Base-by-base conservation (phyloP, 2,888 invertebrate genomes). In the Hirtodrosophila alboralis region DNA sequence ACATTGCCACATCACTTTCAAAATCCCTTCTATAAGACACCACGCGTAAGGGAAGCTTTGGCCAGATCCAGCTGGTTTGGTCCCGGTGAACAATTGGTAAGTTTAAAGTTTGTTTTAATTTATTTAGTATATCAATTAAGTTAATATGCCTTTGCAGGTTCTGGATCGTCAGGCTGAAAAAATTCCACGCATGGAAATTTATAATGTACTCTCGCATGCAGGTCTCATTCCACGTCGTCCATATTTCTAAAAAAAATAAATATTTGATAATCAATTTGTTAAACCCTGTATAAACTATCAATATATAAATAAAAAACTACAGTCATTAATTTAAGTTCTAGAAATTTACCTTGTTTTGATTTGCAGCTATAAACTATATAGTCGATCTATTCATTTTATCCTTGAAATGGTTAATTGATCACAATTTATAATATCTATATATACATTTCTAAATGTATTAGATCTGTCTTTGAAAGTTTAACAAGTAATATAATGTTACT, bases 171-270 rank as follows among this genome's bases (percentile, higher is more conserved):
- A 93, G 68, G 92, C 94, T 1, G 92, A 93, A 71, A 91, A 91
- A 63, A 92, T 94, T 37, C 89, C 93, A n/a, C 91, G 94, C 13
- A 90, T 91, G 38, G 92, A 93, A 86, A 94, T 94, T 65, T 93
- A 93, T 89, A 92, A 92, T 43, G 92, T 94, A 30, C 90, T 94
- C 38, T 92, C 93, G 1, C 94, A 94, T 87, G 94, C 94, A 0
- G 94, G 94, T 1, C 89, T 94, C 16, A 90, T 94, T 37, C 90
- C 91, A 18, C 88, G 92, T 30, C 80, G 80, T 28, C 74, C 56
- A 51, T 72, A 58, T 27, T 69, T 85, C 9, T 81, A 69, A 63
- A 12, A n/a, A 44, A 27, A 4, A 37, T 41, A 2, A 10, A 56
- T 28, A 36, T n/a, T n/a, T n/a, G n/a, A n/a, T n/a, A n/a, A n/a